Evolutionary conservation across 2,888 invertebrate species (phyloP), one percentile per base, ranked within the genome.

Genomic region (Choreutis nemorana): DNA sequence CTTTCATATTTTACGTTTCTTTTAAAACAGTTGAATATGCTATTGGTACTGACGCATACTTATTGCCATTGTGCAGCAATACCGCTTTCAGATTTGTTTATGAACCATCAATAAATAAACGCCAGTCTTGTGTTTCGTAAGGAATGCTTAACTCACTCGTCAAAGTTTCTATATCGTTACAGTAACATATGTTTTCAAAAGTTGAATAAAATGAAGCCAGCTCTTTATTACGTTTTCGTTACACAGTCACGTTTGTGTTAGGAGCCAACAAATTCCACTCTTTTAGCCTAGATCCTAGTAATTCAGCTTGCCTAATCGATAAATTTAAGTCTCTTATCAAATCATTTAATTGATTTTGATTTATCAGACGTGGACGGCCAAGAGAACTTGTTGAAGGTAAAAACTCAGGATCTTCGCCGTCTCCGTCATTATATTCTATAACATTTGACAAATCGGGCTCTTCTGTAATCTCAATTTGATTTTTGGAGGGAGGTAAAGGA

Each of bases 41-140:
- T 5, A 23, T 9, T n/a, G n/a, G 29, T 26, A 29, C 20, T 23
- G 22, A 32, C 15, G 29, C 16, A 13, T 21, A 25, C 26, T 28
- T 28, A 11, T 32, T 32, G 14, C 32, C 28, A 32, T 32, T 28
- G 25, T 32, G 28, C 21, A 32, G 18, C 22, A 28, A 25, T 15
- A 32, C 28, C 21, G 25, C 28, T 14, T 28, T 28, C 14, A 32
- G 25, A 26, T 21, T 28, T 25, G 28, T 28, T 32, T 29, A 28
- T 15, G 32, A 32, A 20, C 22, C 11, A 26, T 29, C 26, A 14
- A 32, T 25, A 23, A 32, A 14, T 18, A 28, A 26, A 26, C 28
- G 28, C 22, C 29, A 32, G 10, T 32, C 29, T 21, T 29, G 14
- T 28, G 28, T 15, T 20, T 28, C 21, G 22, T 29, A 28, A 24